Percentiles rank a stretch among this genome's conserved stretches.
Conservation (phyloP, 2,113 vertebrate species). For the Xyliphius kryptos region DNA sequence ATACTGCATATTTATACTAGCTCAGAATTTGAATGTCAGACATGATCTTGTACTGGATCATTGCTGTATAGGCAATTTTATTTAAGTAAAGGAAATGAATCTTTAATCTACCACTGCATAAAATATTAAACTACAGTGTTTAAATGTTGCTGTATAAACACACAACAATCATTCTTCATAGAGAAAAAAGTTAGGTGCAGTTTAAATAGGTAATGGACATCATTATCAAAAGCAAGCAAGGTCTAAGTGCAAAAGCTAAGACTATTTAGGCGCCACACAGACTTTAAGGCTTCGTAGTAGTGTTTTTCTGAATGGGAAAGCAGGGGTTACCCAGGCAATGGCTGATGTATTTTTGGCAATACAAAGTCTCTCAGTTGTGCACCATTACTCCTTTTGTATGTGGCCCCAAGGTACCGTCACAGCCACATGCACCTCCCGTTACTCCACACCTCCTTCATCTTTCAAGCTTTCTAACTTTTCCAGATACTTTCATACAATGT, state of each 20-base stretch:
- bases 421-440: slow-evolving; percentile 44
- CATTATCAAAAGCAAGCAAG: neutral
- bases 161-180: too few species aligned
- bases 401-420: slow-evolving; percentile 47
- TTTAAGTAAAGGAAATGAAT: too few species aligned
- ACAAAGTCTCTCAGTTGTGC: slow-evolving; percentile 39
- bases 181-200: neutral
- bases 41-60: too few species aligned
- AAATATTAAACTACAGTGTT: too few species aligned
- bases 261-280: slow-evolving; percentile 11
- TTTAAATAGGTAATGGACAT: slow-evolving; percentile 5
- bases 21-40: too few species aligned
- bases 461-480: slow-evolving; percentile 35
- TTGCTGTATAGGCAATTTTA: too few species aligned
- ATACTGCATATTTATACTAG: too few species aligned
- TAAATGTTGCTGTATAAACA: too few species aligned
- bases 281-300: slow-evolving; percentile 22
- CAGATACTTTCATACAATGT: slow-evolving; percentile 6
- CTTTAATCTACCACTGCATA: too few species aligned
- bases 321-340: slow-evolving; percentile 51
- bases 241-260: neutral
- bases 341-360: slow-evolving; percentile 46
- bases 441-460: slow-evolving; percentile 24
- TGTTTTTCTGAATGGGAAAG: slow-evolving; percentile 16
- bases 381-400: slow-evolving; percentile 56